These are phyloP conservation scores for Bombus turneri DNA, from an alignment of 1,140 invertebrate genomes.

Conservation along the genomic window DNA sequence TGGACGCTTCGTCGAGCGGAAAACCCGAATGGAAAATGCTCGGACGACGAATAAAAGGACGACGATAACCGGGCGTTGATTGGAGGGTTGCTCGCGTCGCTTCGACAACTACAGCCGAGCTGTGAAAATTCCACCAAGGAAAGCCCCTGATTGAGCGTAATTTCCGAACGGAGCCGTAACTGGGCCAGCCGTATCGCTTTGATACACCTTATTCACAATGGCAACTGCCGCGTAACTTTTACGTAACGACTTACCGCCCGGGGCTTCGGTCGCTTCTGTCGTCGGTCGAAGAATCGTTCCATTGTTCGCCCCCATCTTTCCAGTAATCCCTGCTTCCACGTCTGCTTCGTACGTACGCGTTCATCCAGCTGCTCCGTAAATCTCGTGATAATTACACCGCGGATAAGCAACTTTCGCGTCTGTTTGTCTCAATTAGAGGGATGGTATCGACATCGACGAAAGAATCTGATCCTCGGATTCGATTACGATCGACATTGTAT, in stretches of 20 bases:
- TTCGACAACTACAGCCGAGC: not conserved
- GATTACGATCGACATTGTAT: not conserved
- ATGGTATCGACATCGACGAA: no score
- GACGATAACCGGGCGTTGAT: not conserved
- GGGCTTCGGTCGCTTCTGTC: not conserved
- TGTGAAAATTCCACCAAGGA: not conserved
- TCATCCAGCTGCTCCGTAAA: not conserved
- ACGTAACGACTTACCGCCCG: not conserved
- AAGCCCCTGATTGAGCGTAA: not conserved
- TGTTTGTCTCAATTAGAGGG: not conserved
- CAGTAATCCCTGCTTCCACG: no score
- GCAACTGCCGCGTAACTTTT: not conserved
- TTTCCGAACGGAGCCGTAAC: conserved; percentile 10
- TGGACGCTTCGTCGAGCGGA: conserved; percentile 54
- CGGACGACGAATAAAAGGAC: conserved; percentile 42
- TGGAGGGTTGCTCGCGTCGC: not conserved
- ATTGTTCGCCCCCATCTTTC: not conserved
- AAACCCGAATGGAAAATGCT: conserved; percentile 56
- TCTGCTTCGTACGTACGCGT: not conserved
- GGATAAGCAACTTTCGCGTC: not conserved
- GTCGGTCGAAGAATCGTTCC: not conserved
- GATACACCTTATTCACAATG: conserved; percentile 1
- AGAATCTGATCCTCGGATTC: not conserved
- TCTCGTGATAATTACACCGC: not conserved
- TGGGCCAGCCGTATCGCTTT: conserved; percentile 22